Conservation (phyloP, 1,140 invertebrate species). For the Drosophila persimilis region DNA sequence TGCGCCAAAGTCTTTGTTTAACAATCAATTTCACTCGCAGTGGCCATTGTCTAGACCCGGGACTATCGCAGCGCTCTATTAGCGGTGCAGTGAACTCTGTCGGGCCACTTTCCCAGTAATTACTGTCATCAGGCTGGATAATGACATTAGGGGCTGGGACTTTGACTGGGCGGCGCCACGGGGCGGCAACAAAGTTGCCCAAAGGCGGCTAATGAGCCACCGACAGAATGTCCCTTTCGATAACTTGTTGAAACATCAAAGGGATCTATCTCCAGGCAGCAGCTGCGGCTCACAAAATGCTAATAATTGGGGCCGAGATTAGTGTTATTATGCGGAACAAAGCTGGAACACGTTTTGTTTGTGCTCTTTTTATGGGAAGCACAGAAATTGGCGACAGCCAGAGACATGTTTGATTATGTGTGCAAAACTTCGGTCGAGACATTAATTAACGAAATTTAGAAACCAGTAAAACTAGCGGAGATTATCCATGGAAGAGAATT, state of each 20-base stretch:
- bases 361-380: no score
- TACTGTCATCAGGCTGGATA: slow-evolving; percentile 46
- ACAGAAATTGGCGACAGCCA: no score
- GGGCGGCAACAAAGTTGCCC: slow-evolving; percentile 18
- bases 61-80: slow-evolving; percentile 52
- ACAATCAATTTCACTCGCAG: slow-evolving; percentile 46
- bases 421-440: no score
- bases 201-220: slow-evolving; percentile 34
- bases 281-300: slow-evolving; percentile 9
- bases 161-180: slow-evolving; percentile 29
- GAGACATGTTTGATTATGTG: no score
- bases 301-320: slow-evolving; percentile 20
- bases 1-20: slow-evolving; percentile 48
- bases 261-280: neutral
- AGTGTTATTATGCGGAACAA: neutral
- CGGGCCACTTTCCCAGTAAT: slow-evolving; percentile 44
- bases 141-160: slow-evolving; percentile 29
- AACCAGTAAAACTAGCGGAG: neutral
- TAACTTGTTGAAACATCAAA: slow-evolving; percentile 41
- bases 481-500: neutral
- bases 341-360: no score
- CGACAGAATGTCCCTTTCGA: slow-evolving; percentile 3
- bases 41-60: slow-evolving; percentile 50
- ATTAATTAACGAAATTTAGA: no score
- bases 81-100: slow-evolving; percentile 62